Base-by-base conservation (phyloP, 2,797 vertebrate species). In the Catamblyrhynchus diadema region DNA sequence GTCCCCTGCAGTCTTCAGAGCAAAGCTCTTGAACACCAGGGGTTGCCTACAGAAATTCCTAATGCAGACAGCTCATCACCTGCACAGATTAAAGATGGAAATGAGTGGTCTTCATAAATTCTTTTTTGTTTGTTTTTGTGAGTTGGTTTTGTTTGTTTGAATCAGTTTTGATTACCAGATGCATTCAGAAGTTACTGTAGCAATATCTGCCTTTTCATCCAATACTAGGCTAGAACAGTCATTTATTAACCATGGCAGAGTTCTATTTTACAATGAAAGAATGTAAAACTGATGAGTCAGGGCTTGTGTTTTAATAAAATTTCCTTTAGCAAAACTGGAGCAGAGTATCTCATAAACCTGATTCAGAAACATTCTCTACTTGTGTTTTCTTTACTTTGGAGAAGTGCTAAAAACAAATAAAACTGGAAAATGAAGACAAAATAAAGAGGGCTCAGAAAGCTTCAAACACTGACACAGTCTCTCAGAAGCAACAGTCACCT, bases 201-300 rank as follows among this genome's bases (percentile, higher is more conserved):
- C 24, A 91, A 33, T 57, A 65, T 20, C 13, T 47, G 28, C 9
- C 35, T 89, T 86, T 85, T 79, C 48, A 80, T 42, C n/a, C 14
- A 64, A 69, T 44, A 73, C 15, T 37, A 62, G 21, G 39, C 37
- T 59, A 53, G 15, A 81, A 69, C 0, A 77, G 64, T 64, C 33
- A 92, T 32, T 85, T 91, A 79, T 66, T 93, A 91, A 73, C 71
- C 8, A 22, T 8, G 54, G 15, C 14, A 75, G 23, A 85, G 41
- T 3, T 91, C 14, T 27, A 64, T 67, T 89, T 66, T 70, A 87
- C 1, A 3, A 69, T 37, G 62, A 80, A 90, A 85, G 25, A 90
- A 77, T 12, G 27, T 23, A 79, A 75, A 24, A 75, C 3, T 4
- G 0, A 3, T 2, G 9, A 91, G 67, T 77, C 72, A 91, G 53